Evolutionary conservation across 2,113 vertebrate species (phyloP).

Genomic region (Channa maculata): DNA sequence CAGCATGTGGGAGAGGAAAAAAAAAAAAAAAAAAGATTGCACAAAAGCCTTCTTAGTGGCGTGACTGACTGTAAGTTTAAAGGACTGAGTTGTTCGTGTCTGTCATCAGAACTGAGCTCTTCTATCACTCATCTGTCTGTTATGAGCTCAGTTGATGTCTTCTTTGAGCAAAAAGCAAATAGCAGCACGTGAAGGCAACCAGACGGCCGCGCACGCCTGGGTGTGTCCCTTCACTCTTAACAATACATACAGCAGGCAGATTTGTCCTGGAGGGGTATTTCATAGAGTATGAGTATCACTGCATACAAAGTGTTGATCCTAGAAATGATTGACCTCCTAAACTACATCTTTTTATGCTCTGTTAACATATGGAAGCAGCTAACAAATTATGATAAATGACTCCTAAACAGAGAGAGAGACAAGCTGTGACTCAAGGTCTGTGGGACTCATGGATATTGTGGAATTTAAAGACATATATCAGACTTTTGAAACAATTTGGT

Average conservation of each 20-base stretch:
- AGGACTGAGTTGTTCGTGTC: conserved; percentile 57
- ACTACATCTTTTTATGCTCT: conserved; percentile 48
- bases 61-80: conserved; percentile 52
- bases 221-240: conserved; percentile 34
- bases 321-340: conserved; percentile 46
- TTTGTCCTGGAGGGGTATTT: conserved; percentile 36
- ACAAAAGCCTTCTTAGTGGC: conserved; percentile 66
- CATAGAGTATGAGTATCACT: background rate
- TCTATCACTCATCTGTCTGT: conserved; percentile 73
- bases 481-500: conserved; percentile 43
- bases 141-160: conserved; percentile 71
- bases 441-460: conserved; percentile 29
- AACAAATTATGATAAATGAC: conserved; percentile 73
- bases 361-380: conserved; percentile 55
- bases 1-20: conserved; percentile 12
- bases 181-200: conserved; percentile 56
- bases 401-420: conserved; percentile 41
- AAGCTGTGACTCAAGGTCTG: conserved; percentile 31
- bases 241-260: background rate
- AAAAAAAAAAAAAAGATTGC: conserved; percentile 50
- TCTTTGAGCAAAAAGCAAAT: conserved; percentile 69
- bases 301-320: conserved; percentile 18
- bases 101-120: conserved; percentile 72
- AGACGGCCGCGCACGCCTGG: conserved; percentile 44
- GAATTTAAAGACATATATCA: conserved; percentile 13